These are phyloP conservation scores for Aldabrachelys gigantea DNA, from an alignment of 2,113 vertebrate species.

Conservation along the genomic window DNA sequence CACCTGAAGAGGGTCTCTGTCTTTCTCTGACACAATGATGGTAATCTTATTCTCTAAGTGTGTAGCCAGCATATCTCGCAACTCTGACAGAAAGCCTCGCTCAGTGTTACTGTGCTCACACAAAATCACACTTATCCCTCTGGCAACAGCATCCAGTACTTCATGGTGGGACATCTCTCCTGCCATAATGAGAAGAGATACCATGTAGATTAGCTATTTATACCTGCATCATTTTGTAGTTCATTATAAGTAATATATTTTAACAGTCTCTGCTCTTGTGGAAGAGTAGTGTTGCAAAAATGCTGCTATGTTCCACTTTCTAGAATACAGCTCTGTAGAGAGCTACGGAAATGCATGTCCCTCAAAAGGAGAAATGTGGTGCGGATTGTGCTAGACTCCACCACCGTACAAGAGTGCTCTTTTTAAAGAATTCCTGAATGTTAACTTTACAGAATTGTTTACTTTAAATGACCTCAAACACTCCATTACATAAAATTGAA, in stretches of 20 bases:
- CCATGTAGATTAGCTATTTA: neutral
- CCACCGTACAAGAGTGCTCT: neutral
- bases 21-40: slow-evolving; percentile 84
- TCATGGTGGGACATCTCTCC: slow-evolving; percentile 99
- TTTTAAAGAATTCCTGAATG: neutral
- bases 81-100: slow-evolving; percentile 90
- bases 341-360: neutral
- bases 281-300: neutral
- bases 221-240: neutral
- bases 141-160: slow-evolving; percentile 87
- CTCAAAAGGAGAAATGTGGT: slow-evolving; percentile 1
- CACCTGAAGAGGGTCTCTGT: slow-evolving; percentile 90
- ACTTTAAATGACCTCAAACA: neutral
- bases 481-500: neutral
- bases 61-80: slow-evolving; percentile 78
- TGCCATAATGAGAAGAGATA: slow-evolving; percentile 62
- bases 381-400: neutral
- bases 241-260: neutral
- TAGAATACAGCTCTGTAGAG: neutral
- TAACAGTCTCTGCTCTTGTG: neutral
- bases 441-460: neutral
- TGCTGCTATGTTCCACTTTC: neutral
- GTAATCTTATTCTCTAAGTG: slow-evolving; percentile 81
- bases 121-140: slow-evolving; percentile 89
- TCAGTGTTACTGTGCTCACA: slow-evolving; percentile 98